phyloP scores from a whole-genome alignment of 2,113 vertebrate species.

The Prochilodus magdalenae region DNA sequence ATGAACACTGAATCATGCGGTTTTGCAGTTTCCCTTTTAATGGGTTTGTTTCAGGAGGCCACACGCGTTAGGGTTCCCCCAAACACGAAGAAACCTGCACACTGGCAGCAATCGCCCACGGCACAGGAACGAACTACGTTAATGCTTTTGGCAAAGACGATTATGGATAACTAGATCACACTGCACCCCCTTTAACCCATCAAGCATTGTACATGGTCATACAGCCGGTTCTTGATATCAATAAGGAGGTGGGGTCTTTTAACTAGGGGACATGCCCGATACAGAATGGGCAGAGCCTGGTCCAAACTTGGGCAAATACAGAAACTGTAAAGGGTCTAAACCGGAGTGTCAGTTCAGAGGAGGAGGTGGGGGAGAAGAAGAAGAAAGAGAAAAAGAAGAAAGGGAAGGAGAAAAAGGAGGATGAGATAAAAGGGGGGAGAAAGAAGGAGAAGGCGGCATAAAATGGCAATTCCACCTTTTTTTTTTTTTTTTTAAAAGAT shows the following conservation, averaged over 20 bases:
- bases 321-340: not conserved
- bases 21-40: not conserved
- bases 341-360: no score
- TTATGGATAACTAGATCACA: not conserved
- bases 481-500: no score
- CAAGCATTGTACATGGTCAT: not conserved
- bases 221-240: not conserved
- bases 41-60: not conserved
- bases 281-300: not conserved
- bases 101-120: not conserved
- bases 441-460: no score
- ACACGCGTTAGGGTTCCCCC: not conserved
- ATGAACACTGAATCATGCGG: slow-evolving; percentile 5
- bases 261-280: not conserved
- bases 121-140: not conserved
- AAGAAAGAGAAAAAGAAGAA: no score
- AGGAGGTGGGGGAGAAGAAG: no score
- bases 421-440: no score
- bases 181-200: not conserved
- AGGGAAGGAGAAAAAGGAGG: no score
- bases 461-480: no score
- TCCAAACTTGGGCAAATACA: not conserved
- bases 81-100: not conserved
- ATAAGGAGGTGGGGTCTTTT: no score
- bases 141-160: slow-evolving; percentile 6